phyloP scores from a whole-genome alignment of 2,113 vertebrate species.

The Entomyzon cyanotis region DNA sequence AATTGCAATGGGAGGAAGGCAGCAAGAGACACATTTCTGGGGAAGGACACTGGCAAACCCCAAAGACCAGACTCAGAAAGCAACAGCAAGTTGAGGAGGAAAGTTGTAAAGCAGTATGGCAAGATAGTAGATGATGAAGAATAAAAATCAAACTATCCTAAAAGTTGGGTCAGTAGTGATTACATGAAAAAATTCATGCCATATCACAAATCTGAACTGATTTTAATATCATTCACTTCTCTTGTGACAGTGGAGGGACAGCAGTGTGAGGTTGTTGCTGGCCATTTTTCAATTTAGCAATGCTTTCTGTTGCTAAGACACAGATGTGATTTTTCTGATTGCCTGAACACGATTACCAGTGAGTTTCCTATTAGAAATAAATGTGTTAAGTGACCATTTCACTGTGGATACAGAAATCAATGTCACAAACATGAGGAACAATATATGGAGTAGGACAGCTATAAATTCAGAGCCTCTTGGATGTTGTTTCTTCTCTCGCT shows the following conservation, averaged over 20 bases:
- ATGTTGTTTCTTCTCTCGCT: not conserved
- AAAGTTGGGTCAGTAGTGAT: not conserved
- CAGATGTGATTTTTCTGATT: not conserved
- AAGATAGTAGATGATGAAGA: not conserved
- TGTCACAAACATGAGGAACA: not conserved
- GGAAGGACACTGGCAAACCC: not conserved
- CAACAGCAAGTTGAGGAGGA: not conserved
- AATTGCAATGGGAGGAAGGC: not conserved
- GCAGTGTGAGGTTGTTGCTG: not conserved
- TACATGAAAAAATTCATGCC: not conserved
- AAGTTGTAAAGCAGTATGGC: not conserved
- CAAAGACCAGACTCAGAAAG: not conserved
- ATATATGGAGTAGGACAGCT: not conserved
- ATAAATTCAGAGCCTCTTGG: not conserved
- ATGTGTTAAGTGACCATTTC: not conserved
- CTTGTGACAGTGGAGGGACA: not conserved
- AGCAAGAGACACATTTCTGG: not conserved
- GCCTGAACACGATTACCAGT: slow-evolving; percentile 1
- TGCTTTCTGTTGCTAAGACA: slow-evolving; percentile 65
- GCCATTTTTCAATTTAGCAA: slow-evolving; percentile 20
- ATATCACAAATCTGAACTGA: not conserved
- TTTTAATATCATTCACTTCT: not conserved
- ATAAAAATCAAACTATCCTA: not conserved
- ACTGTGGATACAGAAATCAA: not conserved
- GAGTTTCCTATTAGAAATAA: slow-evolving; percentile 37